Conservation (phyloP, 2,797 vertebrate genomes). For the Schizothorax lantsangensis region DNA sequence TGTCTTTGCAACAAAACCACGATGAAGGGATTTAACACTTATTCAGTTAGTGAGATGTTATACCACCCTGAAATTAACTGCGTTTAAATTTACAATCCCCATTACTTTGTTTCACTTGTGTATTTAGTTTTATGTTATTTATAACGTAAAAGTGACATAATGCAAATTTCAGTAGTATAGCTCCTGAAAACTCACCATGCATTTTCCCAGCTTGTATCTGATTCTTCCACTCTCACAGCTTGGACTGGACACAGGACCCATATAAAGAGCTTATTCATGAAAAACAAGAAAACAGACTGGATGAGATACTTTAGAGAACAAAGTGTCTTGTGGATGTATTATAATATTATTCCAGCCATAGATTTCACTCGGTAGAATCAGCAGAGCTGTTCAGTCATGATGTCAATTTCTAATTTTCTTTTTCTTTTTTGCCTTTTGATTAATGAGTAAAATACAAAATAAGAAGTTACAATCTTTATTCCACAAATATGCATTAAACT, state of each 20-base stretch:
- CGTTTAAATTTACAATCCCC: not conserved
- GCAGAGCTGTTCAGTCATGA: not conserved
- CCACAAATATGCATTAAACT: not conserved
- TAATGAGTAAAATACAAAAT: not conserved
- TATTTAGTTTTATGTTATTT: not conserved
- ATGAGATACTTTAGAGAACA: not conserved
- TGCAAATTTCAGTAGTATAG: not conserved
- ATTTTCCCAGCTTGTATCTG: slow-evolving; percentile 9
- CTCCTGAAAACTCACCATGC: not conserved
- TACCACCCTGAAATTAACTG: slow-evolving; percentile 1
- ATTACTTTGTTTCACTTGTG: not conserved
- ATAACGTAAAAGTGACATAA: not conserved
- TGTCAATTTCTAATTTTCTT: not conserved
- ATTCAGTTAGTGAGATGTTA: not conserved
- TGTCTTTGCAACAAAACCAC: slow-evolving; percentile 14
- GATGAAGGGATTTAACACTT: not conserved
- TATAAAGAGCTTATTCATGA: slow-evolving; percentile 25
- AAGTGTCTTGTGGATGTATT: not conserved
- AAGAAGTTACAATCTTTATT: not conserved
- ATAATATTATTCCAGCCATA: not conserved
- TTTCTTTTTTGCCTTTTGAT: not conserved
- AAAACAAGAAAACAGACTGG: not conserved
- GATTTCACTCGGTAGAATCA: not conserved
- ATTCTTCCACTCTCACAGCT: slow-evolving; percentile 1
- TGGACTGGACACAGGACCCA: not conserved